Evolutionary conservation across 2,113 vertebrate genomes (phyloP).

Genomic region (Forbesichthys agassizii): DNA sequence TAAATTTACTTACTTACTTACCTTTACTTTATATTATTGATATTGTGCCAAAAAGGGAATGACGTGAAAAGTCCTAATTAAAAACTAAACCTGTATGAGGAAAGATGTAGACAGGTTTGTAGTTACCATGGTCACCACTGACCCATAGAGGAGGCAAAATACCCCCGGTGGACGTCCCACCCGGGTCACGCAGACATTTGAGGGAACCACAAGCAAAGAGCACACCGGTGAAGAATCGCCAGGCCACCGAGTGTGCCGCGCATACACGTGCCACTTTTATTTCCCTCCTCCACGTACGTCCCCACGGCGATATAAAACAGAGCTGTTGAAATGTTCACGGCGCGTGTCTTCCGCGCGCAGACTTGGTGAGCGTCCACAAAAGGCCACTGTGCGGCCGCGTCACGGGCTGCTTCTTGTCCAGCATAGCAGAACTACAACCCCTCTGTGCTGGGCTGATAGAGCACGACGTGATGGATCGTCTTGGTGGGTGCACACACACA

Average conservation of each 20-base stretch:
- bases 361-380: slow-evolving; percentile 28
- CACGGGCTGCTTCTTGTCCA: slow-evolving; percentile 29
- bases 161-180: background rate
- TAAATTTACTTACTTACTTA: too few relatives aligned
- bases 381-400: slow-evolving; percentile 40
- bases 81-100: too few relatives aligned
- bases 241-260: slow-evolving; percentile 34
- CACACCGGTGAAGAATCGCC: slow-evolving; percentile 8
- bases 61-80: too few relatives aligned
- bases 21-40: too few relatives aligned
- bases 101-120: too few relatives aligned
- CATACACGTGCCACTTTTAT: slow-evolving; percentile 17
- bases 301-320: slow-evolving; percentile 57
- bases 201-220: slow-evolving; percentile 51
- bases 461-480: slow-evolving; percentile 50
- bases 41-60: too few relatives aligned
- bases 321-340: slow-evolving; percentile 61
- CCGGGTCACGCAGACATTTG: slow-evolving; percentile 4
- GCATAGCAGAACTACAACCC: slow-evolving; percentile 37
- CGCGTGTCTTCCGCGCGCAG: slow-evolving; percentile 31
- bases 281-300: background rate
- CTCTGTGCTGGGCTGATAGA: slow-evolving; percentile 53
- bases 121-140: slow-evolving; percentile 36
- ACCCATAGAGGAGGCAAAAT: slow-evolving; percentile 24
- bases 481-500: background rate